Base-by-base conservation (phyloP, 2,888 invertebrate species). In the Caenorhabditis japonica region DNA sequence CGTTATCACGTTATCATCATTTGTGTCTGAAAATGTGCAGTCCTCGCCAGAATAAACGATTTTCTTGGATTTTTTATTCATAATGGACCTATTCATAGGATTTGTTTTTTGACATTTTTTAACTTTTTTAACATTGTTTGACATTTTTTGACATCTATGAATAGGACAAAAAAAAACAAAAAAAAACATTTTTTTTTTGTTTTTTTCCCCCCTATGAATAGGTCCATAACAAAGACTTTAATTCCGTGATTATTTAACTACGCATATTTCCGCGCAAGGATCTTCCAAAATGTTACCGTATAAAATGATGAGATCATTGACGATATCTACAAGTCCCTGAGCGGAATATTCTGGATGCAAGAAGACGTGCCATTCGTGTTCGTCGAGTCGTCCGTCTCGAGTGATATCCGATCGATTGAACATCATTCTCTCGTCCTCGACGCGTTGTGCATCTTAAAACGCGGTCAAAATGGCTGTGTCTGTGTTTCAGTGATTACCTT, bases 281-380 rank as follows among this genome's bases (percentile, higher is more conserved):
- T 15, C 41, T 25, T 43, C 68, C 13, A 46, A 25, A 25, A n/a
- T 23, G 77, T 84, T 88, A 91, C 91, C 92, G 82, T 93, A 92
- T 85, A 92, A 92, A 36, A 92, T 91, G 79, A 93, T 90, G 4
- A 93, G 89, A 85, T 93, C 93, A 79, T 93, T 92, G 3, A 93
- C 93, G 87, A 93, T 90, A 52, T 92, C 91, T 25, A 92, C 86
- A 34, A 93, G 89, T 83, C 92, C 92, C 4, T 91, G 90, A 39
- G 91, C 91, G 85, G 92, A 92, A 49, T 93, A 93, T 88, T 94
- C 94, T 0, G 94, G 94, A 89, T 94, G 94, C 1, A 93, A 91
- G 87, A 94, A 93, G 1, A 66, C 51, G 43, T 38, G 69, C 77
- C 77, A 83, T 64, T 82, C 82, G 17, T 66, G 41, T n/a, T 64